These are phyloP conservation scores for Hymenopus coronatus DNA, from an alignment of 2,888 invertebrate species.

Conservation along the genomic window DNA sequence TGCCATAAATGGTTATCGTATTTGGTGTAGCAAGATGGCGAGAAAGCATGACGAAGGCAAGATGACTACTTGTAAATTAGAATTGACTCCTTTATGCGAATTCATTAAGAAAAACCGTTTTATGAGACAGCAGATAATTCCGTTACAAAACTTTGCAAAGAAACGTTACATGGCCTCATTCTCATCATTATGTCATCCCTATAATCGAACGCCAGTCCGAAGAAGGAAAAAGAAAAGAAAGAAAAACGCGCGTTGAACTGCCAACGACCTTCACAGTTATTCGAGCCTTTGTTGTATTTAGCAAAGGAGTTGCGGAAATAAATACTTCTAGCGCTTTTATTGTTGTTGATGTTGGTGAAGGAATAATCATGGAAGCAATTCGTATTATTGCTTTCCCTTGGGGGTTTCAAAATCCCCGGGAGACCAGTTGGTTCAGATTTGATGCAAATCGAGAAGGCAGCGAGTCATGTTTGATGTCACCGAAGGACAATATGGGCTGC, in stretches of 20 bases:
- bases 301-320: neutral
- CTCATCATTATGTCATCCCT: neutral
- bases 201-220: neutral
- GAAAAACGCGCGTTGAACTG: neutral
- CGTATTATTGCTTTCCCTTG: neutral
- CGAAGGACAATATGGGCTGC: neutral
- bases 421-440: slow-evolving; percentile 2
- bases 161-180: neutral
- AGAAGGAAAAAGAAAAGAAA: neutral
- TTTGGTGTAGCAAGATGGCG: neutral
- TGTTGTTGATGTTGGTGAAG: neutral
- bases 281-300: neutral
- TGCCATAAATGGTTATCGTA: too few species aligned
- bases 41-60: neutral
- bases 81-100: neutral
- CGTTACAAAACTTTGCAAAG: neutral
- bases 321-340: neutral
- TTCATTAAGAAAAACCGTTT: neutral
- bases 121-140: neutral
- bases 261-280: neutral
- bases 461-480: slow-evolving; percentile 6
- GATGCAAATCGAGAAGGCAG: slow-evolving; percentile 13
- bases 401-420: neutral
- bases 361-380: neutral
- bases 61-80: neutral